Evolutionary conservation across 2,888 invertebrate species (phyloP).

Genomic region (Morpho deidamia): DNA sequence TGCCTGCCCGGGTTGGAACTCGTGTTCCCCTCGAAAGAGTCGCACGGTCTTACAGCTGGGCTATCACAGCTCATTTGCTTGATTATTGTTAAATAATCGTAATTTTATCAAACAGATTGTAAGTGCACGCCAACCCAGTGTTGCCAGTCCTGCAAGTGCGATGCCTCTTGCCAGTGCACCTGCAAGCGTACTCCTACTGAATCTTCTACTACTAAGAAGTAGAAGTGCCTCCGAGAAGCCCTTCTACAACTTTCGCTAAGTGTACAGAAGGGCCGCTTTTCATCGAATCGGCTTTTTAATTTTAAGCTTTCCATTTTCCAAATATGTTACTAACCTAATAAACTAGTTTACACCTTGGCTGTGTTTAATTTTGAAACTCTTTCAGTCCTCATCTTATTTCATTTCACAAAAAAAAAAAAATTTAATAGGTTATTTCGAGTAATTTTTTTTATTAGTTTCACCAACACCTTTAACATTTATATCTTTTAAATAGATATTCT

Average conservation of each 20-base stretch:
- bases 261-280: not conserved
- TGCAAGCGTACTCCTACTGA: slow-evolving; percentile 46
- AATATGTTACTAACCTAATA: slow-evolving; percentile 2
- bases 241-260: not conserved
- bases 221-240: slow-evolving; percentile 18
- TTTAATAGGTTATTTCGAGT: too few relatives aligned
- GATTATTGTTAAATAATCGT: too few relatives aligned
- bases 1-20: too few relatives aligned
- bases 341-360: not conserved
- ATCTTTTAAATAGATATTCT: too few relatives aligned
- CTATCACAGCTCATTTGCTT: too few relatives aligned
- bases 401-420: too few relatives aligned
- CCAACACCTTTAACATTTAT: too few relatives aligned
- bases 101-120: slow-evolving; percentile 43
- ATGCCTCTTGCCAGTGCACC: slow-evolving; percentile 59
- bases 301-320: not conserved
- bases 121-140: slow-evolving; percentile 64
- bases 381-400: too few relatives aligned
- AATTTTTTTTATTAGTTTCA: too few relatives aligned
- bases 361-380: too few relatives aligned
- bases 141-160: slow-evolving; percentile 61
- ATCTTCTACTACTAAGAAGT: slow-evolving; percentile 47
- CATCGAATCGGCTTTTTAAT: not conserved
- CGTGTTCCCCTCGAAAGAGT: too few relatives aligned
- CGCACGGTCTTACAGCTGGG: too few relatives aligned